Percentiles rank a stretch among this genome's conserved stretches.
Conservation (phyloP, 2,113 vertebrate genomes). For the Sminthopsis crassicaudata region DNA sequence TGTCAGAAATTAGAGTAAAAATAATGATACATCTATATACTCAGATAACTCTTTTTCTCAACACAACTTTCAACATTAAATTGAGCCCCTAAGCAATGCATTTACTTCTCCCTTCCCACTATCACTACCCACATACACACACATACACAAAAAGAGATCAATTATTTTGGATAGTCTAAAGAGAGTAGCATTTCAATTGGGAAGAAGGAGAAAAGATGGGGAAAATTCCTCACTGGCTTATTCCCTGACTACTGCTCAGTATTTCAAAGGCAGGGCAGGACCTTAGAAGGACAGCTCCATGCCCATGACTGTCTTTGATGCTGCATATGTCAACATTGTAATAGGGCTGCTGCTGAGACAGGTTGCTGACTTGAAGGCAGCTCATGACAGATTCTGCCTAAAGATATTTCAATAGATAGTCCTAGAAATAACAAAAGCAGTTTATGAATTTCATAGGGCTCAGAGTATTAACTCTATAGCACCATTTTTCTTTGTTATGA, state of each 20-base stretch:
- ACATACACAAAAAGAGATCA: neutral
- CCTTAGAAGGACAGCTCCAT: slow-evolving; percentile 8
- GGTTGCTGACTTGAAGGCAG: neutral
- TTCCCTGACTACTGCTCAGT: neutral
- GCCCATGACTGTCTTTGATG: slow-evolving; percentile 55
- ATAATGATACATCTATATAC: neutral
- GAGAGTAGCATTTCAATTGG: slow-evolving; percentile 36
- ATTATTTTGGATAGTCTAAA: neutral
- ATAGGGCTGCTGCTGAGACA: neutral
- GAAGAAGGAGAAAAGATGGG: slow-evolving; percentile 43
- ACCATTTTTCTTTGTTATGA: neutral
- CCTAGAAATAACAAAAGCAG: slow-evolving; percentile 48
- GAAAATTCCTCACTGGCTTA: neutral
- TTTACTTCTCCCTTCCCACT: neutral
- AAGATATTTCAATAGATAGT: slow-evolving; percentile 45
- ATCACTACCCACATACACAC: neutral
- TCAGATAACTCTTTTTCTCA: neutral
- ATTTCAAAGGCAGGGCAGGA: neutral
- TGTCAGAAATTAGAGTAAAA: neutral
- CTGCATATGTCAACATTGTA: neutral
- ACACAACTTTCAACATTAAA: neutral
- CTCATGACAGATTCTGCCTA: slow-evolving; percentile 31
- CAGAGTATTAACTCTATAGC: neutral
- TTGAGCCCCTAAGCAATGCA: neutral
- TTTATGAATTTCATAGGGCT: slow-evolving; percentile 34